A percentile compares a stretch with the other conserved stretches of the same genome.
These are phyloP conservation scores for Octopus bimaculoides DNA, from an alignment of 1,140 invertebrate genomes.

Conservation along the genomic window DNA sequence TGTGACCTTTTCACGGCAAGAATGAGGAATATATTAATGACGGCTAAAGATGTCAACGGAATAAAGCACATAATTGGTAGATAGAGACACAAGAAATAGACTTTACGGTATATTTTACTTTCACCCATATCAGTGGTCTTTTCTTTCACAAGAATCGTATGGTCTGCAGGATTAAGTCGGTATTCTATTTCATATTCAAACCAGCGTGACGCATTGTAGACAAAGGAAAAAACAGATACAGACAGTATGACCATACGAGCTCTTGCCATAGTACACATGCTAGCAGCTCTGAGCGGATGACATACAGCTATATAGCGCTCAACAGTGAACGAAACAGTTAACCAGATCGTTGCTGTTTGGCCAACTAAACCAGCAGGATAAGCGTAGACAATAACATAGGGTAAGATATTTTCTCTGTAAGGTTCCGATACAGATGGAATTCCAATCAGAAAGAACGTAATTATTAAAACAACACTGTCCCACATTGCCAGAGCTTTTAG, in stretches of 20 bases:
- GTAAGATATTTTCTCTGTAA: conserved; percentile 72
- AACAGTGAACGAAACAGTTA: conserved; percentile 91
- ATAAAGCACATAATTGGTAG: conserved; percentile 88
- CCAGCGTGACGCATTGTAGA: conserved; percentile 83
- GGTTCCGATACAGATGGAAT: conserved; percentile 61
- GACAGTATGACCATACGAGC: conserved; percentile 79
- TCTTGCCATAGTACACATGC: conserved; percentile 85
- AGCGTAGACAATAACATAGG: conserved; percentile 78
- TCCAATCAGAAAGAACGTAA: conserved; percentile 83
- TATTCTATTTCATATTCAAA: conserved; percentile 51
- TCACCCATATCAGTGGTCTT: conserved; percentile 69
- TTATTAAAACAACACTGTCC: conserved; percentile 84
- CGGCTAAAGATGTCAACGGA: conserved; percentile 78
- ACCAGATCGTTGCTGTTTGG: conserved; percentile 88
- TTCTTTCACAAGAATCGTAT: conserved; percentile 59
- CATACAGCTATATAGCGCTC: conserved; percentile 96
- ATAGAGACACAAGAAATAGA: conserved; percentile 92
- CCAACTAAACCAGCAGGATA: conserved; percentile 85
- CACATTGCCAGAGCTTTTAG: conserved; percentile 86
- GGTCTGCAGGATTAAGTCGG: conserved; percentile 43
- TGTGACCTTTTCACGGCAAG: conserved; percentile 51
- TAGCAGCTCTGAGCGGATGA: conserved; percentile 82
- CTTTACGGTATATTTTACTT: conserved; percentile 69
- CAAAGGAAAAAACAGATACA: conserved; percentile 77
- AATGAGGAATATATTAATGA: conserved; percentile 88